phyloP scores from a whole-genome alignment of 2,797 vertebrate genomes.

The Rallus crepitans region DNA sequence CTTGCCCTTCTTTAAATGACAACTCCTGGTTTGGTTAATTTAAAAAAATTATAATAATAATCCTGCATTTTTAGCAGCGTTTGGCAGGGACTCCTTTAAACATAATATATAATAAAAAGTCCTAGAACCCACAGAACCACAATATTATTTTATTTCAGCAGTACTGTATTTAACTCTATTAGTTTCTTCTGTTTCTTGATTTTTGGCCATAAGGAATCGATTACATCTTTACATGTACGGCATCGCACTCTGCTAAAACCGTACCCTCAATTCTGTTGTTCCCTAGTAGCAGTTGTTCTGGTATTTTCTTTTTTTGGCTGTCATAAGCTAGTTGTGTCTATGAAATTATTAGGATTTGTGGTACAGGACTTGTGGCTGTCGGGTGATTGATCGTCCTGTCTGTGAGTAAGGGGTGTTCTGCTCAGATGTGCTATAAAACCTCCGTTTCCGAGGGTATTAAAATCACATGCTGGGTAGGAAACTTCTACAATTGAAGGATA shows the following conservation, averaged over 20 bases:
- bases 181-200: conserved; percentile 61
- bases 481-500: conserved; percentile 26
- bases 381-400: conserved; percentile 36
- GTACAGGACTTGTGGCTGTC: conserved; percentile 6
- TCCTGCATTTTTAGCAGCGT: background rate
- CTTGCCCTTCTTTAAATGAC: background rate
- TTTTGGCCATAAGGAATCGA: conserved; percentile 55
- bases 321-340: conserved; percentile 14
- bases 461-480: conserved; percentile 54
- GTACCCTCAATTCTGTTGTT: conserved; percentile 1
- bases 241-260: background rate
- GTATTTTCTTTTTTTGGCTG: conserved; percentile 37
- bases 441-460: conserved; percentile 54
- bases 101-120: background rate
- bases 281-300: conserved; percentile 19
- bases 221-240: conserved; percentile 16
- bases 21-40: background rate
- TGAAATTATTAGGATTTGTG: conserved; percentile 45
- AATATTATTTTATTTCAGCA: conserved; percentile 70
- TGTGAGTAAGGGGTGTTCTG: conserved; percentile 14
- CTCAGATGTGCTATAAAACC: conserved; percentile 36
- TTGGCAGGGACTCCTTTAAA: conserved; percentile 32
- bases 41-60: background rate
- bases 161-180: conserved; percentile 52
- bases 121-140: conserved; percentile 63